Base-by-base conservation (phyloP, 2,888 invertebrate genomes). In the Tiphia femorata region DNA sequence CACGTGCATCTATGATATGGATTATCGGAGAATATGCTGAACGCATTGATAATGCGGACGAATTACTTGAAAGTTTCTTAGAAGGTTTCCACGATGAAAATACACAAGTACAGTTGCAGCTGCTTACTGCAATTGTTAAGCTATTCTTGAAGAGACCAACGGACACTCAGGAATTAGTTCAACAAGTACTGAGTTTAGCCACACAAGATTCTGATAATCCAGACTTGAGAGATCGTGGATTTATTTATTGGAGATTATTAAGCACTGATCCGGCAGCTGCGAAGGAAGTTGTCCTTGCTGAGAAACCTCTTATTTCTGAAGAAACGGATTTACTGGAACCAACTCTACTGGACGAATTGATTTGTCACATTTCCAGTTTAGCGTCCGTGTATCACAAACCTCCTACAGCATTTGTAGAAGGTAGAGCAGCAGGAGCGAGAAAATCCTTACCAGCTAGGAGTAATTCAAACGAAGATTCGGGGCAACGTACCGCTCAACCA, bases 301-400 rank as follows among this genome's bases (percentile, higher is more conserved):
- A 99, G 84, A 99, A 99, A 80, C 99, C 99, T 0, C 88, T 99
- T 49, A 99, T 99, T 81, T 97, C 97, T 0, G 99, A 99, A 84
- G 99, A 99, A 86, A 99, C 98, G 0, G 99, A 99, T 86, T 86
- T 98, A 38, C 85, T 99, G 67, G 99, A 99, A 83, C 99, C 99
- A 0, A 98, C 98, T 0, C 86, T 99, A 35, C 85, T 99, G 61
- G 98, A 99, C 84, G 99, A 99, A 85, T 89, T 99, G 53, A 98
- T 98, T 79, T 98, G 98, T 82, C 98, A 99, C 85, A 98, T 99
- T 79, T 97, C 97, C 60, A 96, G 96, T 38, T 88, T 99, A 68
- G 99, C 99, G 0, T 96, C 98, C 35, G 98, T 99, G 8, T 99
- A 99, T 82, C 99, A 99, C 81, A 99, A 99, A 83, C 99, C 99